Percentiles rank a stretch among this genome's conserved stretches.
phyloP scores from a whole-genome alignment of 2,888 invertebrate genomes.

The Netelia melanura region DNA sequence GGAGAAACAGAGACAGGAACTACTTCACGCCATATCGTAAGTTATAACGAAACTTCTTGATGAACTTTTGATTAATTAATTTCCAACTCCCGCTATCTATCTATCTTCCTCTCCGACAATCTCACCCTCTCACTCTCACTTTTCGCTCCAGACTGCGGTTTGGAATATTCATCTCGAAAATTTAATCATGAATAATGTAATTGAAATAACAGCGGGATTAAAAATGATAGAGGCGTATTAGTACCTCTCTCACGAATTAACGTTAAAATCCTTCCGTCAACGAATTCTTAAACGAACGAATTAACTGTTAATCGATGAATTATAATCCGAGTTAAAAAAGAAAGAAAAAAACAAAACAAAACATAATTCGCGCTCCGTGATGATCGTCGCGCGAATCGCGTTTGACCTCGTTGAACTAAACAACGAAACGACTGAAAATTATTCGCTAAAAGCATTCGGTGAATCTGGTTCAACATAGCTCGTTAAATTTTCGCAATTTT shows the following conservation, averaged over 20 bases:
- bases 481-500: constrained; percentile 52
- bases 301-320: not conserved
- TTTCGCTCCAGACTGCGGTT: not conserved
- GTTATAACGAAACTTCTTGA: constrained; percentile 77
- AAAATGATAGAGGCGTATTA: not conserved
- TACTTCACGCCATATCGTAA: constrained; percentile 89
- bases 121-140: not conserved
- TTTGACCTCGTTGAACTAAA: not conserved
- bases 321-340: not conserved
- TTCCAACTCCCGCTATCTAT: constrained; percentile 2
- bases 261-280: not conserved
- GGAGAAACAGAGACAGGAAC: constrained; percentile 89
- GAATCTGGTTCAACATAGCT: not conserved
- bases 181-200: constrained; percentile 47
- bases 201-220: constrained; percentile 14
- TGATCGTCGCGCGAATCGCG: not conserved
- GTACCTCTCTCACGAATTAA: not conserved
- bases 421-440: constrained; percentile 4
- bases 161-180: constrained; percentile 37
- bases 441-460: not conserved
- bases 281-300: not conserved
- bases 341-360: not conserved
- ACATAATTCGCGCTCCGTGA: not conserved
- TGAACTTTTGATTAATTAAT: constrained; percentile 61
- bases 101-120: not conserved